These are phyloP conservation scores for Cyclura pinguis DNA, from an alignment of 2,797 vertebrate species.

Conservation along the genomic window DNA sequence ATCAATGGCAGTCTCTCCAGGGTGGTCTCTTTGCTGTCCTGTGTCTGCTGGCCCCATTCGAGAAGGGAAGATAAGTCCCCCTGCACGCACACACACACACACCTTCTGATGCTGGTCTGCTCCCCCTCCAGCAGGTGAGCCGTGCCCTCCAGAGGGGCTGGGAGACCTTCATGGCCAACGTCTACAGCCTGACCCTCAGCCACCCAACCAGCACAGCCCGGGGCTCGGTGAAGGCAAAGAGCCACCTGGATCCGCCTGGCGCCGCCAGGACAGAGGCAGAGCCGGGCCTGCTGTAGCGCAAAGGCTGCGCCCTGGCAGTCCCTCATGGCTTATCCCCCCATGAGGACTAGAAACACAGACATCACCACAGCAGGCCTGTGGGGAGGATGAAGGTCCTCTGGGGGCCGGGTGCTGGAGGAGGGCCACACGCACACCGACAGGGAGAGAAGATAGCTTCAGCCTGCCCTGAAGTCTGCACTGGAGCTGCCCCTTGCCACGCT, in stretches of 20 bases:
- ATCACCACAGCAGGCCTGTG: neutral
- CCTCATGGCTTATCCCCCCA: no score
- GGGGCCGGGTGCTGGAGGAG: neutral
- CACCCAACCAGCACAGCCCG: conserved; percentile 45
- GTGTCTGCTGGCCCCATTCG: no score
- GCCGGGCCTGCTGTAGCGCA: neutral
- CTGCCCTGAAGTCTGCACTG: neutral
- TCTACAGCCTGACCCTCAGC: conserved; percentile 82
- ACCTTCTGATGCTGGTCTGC: neutral
- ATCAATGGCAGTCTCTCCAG: no score
- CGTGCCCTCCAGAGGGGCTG: conserved; percentile 82
- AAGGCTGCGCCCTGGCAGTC: neutral
- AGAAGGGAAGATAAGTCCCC: no score
- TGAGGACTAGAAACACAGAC: neutral
- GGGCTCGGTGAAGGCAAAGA: neutral
- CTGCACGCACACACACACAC: no score
- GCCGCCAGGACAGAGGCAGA: neutral
- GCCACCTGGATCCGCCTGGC: neutral
- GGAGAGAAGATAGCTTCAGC: no score
- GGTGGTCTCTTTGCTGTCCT: neutral
- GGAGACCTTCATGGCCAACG: conserved; percentile 82
- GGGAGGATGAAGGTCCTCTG: no score
- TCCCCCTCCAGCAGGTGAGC: conserved; percentile 77
- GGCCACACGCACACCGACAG: neutral
- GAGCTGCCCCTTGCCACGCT: neutral